phyloP scores from a whole-genome alignment of 2,113 vertebrate genomes.

The Natator depressus region DNA sequence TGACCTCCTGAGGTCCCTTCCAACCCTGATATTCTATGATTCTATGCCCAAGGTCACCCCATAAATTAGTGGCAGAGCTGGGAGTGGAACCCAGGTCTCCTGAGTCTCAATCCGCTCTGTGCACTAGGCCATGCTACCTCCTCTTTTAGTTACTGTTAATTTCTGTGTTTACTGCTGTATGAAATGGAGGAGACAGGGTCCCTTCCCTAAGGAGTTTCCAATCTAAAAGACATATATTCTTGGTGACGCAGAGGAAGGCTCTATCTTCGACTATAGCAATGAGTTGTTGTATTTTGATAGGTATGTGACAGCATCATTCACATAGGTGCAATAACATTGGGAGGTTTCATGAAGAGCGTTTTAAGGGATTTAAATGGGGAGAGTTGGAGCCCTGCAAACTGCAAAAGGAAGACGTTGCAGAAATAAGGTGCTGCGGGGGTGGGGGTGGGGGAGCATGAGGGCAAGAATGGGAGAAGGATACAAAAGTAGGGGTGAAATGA shows the following conservation, averaged over 20 bases:
- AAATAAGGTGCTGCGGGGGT: not conserved
- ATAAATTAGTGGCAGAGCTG: not conserved
- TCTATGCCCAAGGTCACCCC: not conserved
- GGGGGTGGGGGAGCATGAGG: not conserved
- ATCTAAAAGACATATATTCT: not conserved
- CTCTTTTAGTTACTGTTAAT: not conserved
- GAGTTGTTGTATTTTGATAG: not conserved
- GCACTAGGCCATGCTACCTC: not conserved
- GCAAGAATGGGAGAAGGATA: not conserved
- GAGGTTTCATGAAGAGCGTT: not conserved
- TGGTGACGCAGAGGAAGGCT: not conserved
- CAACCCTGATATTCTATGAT: too few species aligned
- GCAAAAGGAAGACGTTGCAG: not conserved
- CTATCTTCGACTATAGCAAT: not conserved
- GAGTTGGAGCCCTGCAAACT: not conserved
- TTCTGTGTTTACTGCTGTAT: not conserved
- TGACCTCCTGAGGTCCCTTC: too few species aligned
- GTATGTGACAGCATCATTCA: not conserved
- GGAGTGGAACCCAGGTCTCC: not conserved
- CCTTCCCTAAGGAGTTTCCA: not conserved
- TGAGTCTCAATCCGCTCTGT: not conserved
- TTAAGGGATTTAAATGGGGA: not conserved
- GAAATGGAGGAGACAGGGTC: not conserved
- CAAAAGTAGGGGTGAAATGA: not conserved
- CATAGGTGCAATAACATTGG: not conserved